A percentile compares a stretch with the other conserved stretches of the same genome.
These are phyloP conservation scores for Clupea harengus DNA, from an alignment of 2,113 vertebrate genomes.

Conservation along the genomic window DNA sequence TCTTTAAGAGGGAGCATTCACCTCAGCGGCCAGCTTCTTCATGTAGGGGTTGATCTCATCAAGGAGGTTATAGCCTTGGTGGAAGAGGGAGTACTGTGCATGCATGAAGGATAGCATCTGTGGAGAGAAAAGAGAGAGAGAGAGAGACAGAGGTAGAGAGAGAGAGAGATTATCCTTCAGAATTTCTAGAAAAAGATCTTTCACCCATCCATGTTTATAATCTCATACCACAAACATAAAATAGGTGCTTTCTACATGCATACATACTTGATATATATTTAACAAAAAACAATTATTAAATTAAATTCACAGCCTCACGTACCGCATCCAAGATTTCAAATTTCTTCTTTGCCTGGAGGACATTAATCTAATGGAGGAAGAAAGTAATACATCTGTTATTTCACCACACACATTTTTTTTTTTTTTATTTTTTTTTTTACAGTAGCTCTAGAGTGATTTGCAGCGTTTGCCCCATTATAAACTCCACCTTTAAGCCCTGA, in stretches of 20 bases:
- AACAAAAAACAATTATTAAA: not conserved
- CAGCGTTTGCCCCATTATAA: not conserved
- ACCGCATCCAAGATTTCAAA: conserved; percentile 97
- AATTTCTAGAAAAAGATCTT: not conserved
- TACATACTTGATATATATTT: not conserved
- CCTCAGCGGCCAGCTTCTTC: conserved; percentile 93
- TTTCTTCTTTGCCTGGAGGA: conserved; percentile 98
- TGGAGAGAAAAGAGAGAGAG: not conserved
- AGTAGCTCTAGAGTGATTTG: not conserved
- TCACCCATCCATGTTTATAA: not conserved
- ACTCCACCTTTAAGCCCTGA: not conserved
- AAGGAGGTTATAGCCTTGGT: conserved; percentile 92
- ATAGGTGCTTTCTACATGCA: not conserved
- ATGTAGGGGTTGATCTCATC: conserved; percentile 93
- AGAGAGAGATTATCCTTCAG: not conserved
- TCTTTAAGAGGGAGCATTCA: conserved; percentile 54
- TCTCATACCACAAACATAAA: not conserved
- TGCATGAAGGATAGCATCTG: conserved; percentile 99
- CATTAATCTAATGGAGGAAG: conserved; percentile 81
- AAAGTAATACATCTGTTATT: not conserved
- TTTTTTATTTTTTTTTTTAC: not conserved
- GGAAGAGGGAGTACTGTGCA: conserved; percentile 93
- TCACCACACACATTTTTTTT: not conserved
- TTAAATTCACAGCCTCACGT: conserved; percentile 51
- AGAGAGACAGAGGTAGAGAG: not conserved